These are phyloP conservation scores for Acrossocheilus wenchowensis DNA, from an alignment of 2,797 vertebrate species.

Conservation along the genomic window DNA sequence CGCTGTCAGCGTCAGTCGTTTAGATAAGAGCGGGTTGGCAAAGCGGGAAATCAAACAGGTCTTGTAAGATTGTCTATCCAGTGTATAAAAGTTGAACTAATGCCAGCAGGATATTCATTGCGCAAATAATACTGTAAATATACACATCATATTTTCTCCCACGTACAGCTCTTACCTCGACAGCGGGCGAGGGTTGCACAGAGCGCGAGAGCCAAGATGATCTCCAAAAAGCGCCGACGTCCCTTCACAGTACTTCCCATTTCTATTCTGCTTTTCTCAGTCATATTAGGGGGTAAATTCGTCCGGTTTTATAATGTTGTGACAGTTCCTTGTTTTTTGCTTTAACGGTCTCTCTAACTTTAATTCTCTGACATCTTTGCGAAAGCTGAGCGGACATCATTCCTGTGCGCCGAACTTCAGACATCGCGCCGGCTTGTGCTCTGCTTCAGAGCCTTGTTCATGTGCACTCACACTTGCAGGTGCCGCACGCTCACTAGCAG, in stretches of 20 bases:
- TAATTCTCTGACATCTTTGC: conserved; percentile 1
- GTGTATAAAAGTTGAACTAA: not conserved
- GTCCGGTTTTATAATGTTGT: not conserved
- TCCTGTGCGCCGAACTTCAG: conserved; percentile 37
- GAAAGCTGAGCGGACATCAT: conserved; percentile 17
- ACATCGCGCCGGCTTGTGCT: not conserved
- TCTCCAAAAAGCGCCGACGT: conserved; percentile 38
- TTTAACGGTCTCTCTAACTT: conserved; percentile 4
- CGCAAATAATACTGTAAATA: not conserved
- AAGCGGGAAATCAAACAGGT: conserved; percentile 20
- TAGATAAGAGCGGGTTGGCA: not conserved
- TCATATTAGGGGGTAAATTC: not conserved
- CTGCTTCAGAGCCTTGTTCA: conserved; percentile 31
- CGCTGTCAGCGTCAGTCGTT: not conserved
- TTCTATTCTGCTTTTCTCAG: not conserved
- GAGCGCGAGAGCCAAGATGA: conserved; percentile 51
- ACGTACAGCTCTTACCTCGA: conserved; percentile 52
- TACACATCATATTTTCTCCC: not conserved
- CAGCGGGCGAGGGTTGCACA: conserved; percentile 30
- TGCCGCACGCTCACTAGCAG: conserved; percentile 34
- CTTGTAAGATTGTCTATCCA: not conserved
- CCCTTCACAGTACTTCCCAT: conserved; percentile 45
- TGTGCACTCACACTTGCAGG: conserved; percentile 52
- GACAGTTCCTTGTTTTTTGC: conserved; percentile 2
- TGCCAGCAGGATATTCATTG: too few relatives aligned